These are phyloP conservation scores for Oikopleura dioica DNA, from an alignment of 23 tunicate genomes.

Conservation along the genomic window DNA sequence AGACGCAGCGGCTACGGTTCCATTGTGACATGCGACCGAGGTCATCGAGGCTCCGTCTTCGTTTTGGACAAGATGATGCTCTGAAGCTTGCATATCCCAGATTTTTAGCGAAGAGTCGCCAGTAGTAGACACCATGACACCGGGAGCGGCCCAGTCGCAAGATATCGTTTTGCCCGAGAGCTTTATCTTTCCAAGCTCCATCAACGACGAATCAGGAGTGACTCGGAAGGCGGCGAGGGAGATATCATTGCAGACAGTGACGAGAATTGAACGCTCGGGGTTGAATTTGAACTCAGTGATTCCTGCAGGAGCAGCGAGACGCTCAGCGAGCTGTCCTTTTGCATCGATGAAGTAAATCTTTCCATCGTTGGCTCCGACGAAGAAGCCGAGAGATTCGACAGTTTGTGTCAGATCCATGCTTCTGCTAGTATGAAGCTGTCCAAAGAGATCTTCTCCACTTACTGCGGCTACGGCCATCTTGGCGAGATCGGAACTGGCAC, in stretches of 20 bases:
- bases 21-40: too few relatives aligned
- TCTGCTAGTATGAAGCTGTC: neutral
- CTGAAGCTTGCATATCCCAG: neutral
- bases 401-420: neutral
- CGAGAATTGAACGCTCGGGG: neutral
- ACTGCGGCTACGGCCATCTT: neutral
- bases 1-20: neutral
- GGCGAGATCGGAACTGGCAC: neutral
- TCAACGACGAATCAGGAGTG: neutral
- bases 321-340: neutral
- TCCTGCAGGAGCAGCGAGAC: neutral
- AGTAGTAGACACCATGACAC: neutral
- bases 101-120: neutral
- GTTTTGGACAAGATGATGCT: constrained; percentile 12
- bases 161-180: neutral
- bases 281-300: neutral
- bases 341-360: neutral
- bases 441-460: neutral
- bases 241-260: neutral
- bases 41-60: too few relatives aligned
- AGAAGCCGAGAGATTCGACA: constrained; percentile 7
- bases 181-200: neutral
- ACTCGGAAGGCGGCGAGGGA: neutral
- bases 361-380: neutral
- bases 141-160: constrained; percentile 3